A percentile compares a stretch with the other conserved stretches of the same genome.
Conservation (phyloP, 2,113 vertebrate species). For the Rhynchomys soricoides region DNA sequence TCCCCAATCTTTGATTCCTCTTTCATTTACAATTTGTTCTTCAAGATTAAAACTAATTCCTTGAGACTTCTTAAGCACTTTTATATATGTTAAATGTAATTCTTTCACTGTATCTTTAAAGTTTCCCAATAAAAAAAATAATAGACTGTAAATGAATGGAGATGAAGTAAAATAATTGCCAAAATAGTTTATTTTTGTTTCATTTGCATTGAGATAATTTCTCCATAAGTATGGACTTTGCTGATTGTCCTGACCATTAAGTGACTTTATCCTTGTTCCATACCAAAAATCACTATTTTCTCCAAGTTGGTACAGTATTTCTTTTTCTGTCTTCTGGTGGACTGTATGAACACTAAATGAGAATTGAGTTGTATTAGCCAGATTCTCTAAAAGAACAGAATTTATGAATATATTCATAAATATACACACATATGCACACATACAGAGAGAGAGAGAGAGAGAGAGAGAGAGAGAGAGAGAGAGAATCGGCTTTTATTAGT, state of each 20-base stretch:
- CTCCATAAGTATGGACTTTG: neutral
- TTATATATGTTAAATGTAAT: neutral
- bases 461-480: no score
- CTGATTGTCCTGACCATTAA: neutral
- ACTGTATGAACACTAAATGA: neutral
- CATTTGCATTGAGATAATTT: neutral
- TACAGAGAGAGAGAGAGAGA: no score
- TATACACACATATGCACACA: no score
- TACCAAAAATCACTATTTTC: slow-evolving; percentile 5
- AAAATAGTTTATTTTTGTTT: neutral
- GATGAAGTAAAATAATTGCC: neutral
- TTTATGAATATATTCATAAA: no score
- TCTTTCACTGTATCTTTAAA: neutral
- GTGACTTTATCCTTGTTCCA: neutral
- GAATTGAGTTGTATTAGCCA: neutral
- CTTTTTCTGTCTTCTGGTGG: neutral
- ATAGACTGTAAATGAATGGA: neutral
- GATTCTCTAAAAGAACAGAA: neutral
- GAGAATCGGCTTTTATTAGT: neutral
- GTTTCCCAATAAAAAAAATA: slow-evolving; percentile 6
- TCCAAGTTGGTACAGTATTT: neutral
- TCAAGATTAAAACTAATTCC: neutral
- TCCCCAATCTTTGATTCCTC: neutral
- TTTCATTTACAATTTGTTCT: neutral
- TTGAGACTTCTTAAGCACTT: neutral